phyloP scores from a whole-genome alignment of 2,797 vertebrate species.

The Silurus lanzhouensis region DNA sequence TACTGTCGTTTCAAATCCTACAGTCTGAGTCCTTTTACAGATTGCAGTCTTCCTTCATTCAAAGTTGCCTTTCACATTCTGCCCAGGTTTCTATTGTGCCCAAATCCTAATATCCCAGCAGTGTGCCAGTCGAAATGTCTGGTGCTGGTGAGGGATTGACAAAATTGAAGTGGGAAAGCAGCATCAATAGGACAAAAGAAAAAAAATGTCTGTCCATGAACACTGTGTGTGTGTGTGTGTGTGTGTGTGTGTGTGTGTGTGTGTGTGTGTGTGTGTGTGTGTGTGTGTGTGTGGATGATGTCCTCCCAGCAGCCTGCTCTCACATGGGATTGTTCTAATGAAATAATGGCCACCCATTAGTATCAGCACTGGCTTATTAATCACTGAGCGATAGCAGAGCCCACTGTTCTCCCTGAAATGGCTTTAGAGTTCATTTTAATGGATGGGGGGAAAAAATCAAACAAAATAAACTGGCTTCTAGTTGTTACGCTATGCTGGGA shows the following conservation, averaged over 20 bases:
- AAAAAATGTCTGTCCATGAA: neutral
- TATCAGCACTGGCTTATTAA: constrained; percentile 21
- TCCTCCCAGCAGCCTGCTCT: neutral
- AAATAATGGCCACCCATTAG: constrained; percentile 45
- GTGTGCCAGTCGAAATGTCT: neutral
- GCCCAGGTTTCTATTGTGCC: neutral
- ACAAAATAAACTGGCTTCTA: neutral
- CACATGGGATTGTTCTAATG: constrained; percentile 8
- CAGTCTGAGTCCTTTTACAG: neutral
- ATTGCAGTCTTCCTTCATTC: neutral
- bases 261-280: neutral
- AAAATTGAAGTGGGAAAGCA: neutral
- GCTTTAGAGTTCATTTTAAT: neutral
- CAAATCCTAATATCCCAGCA: neutral
- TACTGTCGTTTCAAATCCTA: neutral
- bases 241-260: neutral
- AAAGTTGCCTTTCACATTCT: neutral
- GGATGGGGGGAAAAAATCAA: neutral
- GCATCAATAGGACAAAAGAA: neutral
- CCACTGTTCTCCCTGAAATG: neutral
- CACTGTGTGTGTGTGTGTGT: neutral
- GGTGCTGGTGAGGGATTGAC: neutral
- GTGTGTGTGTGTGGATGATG: neutral
- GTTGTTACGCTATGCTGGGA: neutral
- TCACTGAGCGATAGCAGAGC: constrained; percentile 16